These are phyloP conservation scores for Ophiothrix spiculata DNA, from an alignment of 35 echinoderm and acorn worm genomes.

Conservation along the genomic window DNA sequence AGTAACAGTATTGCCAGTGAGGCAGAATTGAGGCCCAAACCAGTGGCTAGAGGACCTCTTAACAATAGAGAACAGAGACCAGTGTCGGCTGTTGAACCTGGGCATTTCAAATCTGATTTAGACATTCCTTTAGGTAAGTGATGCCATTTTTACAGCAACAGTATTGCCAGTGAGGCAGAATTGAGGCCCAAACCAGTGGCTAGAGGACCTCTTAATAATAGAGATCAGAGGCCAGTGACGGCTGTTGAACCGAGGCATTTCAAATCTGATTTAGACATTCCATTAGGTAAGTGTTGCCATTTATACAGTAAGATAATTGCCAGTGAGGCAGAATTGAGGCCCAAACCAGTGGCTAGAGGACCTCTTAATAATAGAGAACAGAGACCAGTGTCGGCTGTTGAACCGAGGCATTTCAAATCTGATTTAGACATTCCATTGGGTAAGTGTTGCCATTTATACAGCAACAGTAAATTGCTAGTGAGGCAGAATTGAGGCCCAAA, in stretches of 20 bases:
- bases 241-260: slow-evolving; percentile 60
- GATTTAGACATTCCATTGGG: slow-evolving; percentile 78
- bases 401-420: slow-evolving; percentile 45
- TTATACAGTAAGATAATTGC: slow-evolving; percentile 80
- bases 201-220: slow-evolving; percentile 5
- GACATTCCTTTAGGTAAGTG: background rate
- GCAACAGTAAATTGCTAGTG: too few relatives aligned
- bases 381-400: slow-evolving; percentile 69
- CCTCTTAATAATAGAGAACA: slow-evolving; percentile 22
- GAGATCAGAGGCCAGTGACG: slow-evolving; percentile 55
- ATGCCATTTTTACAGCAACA: slow-evolving; percentile 38
- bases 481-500: too few relatives aligned
- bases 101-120: too few relatives aligned
- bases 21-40: too few relatives aligned
- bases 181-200: slow-evolving; percentile 39
- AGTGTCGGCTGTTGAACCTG: too few relatives aligned
- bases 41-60: too few relatives aligned
- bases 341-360: slow-evolving; percentile 28
- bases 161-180: slow-evolving; percentile 80
- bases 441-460: too few relatives aligned
- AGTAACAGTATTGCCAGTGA: too few relatives aligned
- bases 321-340: slow-evolving; percentile 69
- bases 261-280: slow-evolving; percentile 69
- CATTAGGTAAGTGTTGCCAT: too few relatives aligned
- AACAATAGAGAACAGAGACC: too few relatives aligned